Evolutionary conservation across 1,140 invertebrate genomes (phyloP).

Genomic region (Drosophila eugracilis): DNA sequence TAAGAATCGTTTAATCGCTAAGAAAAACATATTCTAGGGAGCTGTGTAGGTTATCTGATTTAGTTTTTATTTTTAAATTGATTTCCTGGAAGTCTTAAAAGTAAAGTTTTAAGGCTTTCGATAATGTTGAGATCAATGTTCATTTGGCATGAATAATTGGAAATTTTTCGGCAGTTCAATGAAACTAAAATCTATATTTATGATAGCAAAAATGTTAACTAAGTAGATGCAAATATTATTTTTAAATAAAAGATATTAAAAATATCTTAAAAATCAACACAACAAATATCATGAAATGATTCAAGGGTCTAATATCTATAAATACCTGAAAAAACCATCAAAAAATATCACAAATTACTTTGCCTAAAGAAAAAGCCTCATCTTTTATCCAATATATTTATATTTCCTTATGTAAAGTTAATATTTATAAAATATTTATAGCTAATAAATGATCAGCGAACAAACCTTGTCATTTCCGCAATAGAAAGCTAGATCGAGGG

Average conservation of each 20-base stretch:
- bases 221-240: too few species aligned
- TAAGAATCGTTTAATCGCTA: constrained; percentile 3
- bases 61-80: neutral
- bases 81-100: constrained; percentile 3
- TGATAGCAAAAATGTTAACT: too few species aligned
- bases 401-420: neutral
- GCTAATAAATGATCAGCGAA: constrained; percentile 11
- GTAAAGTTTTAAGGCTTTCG: neutral
- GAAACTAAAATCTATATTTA: too few species aligned
- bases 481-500: constrained; percentile 27
- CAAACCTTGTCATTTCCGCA: constrained; percentile 80
- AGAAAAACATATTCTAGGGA: constrained; percentile 7
- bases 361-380: too few species aligned
- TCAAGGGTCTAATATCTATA: too few species aligned
- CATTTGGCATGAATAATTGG: too few species aligned
- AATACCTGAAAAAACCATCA: too few species aligned
- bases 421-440: constrained; percentile 8
- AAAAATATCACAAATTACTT: too few species aligned
- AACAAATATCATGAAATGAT: too few species aligned
- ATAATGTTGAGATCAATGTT: neutral
- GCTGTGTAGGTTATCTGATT: neutral
- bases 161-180: too few species aligned
- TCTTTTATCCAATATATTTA: neutral
- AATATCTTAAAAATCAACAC: too few species aligned
- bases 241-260: too few species aligned